Conservation (phyloP, 2,797 vertebrate genomes). For the Rhinophrynus dorsalis region DNA sequence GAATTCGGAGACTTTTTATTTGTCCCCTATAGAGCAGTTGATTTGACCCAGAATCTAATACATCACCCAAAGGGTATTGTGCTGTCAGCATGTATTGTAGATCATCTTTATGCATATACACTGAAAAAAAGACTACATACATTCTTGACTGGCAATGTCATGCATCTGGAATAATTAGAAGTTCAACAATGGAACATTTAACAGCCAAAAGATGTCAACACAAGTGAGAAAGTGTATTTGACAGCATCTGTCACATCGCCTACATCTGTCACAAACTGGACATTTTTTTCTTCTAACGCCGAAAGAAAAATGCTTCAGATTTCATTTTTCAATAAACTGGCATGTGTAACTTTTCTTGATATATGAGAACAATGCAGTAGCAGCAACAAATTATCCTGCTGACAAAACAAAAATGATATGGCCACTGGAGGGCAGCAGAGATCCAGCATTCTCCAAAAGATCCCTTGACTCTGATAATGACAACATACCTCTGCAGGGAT, state of each 20-base stretch:
- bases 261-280: slow-evolving; percentile 23
- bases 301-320: slow-evolving; percentile 12
- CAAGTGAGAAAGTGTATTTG: slow-evolving; percentile 1
- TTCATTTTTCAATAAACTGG: slow-evolving; percentile 20
- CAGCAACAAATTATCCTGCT: neutral
- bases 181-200: neutral
- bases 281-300: neutral
- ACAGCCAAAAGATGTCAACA: neutral
- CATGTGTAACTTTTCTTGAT: slow-evolving; percentile 9
- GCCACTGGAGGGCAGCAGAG: slow-evolving; percentile 16
- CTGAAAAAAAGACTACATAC: too few species aligned
- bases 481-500: neutral
- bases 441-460: neutral
- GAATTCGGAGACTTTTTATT: too few species aligned
- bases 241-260: slow-evolving; percentile 14
- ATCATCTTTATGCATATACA: too few species aligned
- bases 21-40: too few species aligned
- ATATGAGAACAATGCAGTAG: neutral
- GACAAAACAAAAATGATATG: neutral
- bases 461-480: neutral
- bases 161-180: slow-evolving; percentile 16
- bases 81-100: too few species aligned
- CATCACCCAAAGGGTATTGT: too few species aligned
- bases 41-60: too few species aligned
- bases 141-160: neutral